phyloP scores from a whole-genome alignment of 2,888 invertebrate genomes.

The Agrypnus murinus region DNA sequence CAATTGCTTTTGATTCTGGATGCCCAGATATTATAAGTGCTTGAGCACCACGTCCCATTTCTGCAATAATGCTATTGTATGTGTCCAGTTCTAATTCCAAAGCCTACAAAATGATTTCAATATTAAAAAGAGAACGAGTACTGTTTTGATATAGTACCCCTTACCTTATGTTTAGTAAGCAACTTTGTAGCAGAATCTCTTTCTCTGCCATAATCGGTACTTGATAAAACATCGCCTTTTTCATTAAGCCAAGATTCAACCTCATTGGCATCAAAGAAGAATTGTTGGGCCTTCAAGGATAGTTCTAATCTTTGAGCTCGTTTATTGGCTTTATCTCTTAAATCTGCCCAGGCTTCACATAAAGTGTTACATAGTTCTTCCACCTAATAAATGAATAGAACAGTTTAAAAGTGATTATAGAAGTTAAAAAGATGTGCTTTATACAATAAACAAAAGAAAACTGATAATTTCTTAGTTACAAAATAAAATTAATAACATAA shows the following conservation, averaged over 20 bases:
- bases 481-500: no score
- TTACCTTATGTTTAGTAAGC: constrained; percentile 94
- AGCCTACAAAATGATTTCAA: constrained; percentile 74
- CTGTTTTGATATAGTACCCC: not conserved
- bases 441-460: not conserved
- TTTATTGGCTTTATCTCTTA: constrained; percentile 81
- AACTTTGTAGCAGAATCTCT: constrained; percentile 93
- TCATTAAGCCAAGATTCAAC: constrained; percentile 96
- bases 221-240: constrained; percentile 85
- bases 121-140: constrained; percentile 4
- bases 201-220: constrained; percentile 92
- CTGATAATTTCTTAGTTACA: no score
- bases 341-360: constrained; percentile 82
- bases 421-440: no score
- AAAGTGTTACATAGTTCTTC: constrained; percentile 83
- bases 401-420: not conserved
- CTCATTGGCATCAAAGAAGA: constrained; percentile 92
- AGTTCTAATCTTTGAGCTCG: constrained; percentile 87
- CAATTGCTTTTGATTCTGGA: constrained; percentile 88
- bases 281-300: constrained; percentile 92
- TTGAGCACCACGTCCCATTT: constrained; percentile 92
- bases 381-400: constrained; percentile 73
- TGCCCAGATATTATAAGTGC: constrained; percentile 87
- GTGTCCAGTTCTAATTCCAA: constrained; percentile 93
- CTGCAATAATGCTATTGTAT: constrained; percentile 91